A percentile compares a stretch with the other conserved stretches of the same genome.
Conservation (phyloP, 2,888 invertebrate genomes). For the Mythimna loreyi region DNA sequence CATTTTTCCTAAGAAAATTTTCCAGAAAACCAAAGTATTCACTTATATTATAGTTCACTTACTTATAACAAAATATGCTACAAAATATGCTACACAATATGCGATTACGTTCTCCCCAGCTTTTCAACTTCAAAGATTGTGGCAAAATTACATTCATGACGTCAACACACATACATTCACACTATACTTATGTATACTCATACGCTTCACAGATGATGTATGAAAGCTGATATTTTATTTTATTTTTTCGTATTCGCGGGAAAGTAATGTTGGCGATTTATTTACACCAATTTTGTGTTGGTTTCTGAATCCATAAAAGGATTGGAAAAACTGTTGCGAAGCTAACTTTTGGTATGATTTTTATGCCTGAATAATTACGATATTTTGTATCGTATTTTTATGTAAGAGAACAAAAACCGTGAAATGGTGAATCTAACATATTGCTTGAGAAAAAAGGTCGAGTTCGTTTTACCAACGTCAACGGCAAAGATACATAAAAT, state of each 20-base stretch:
- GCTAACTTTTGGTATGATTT: background rate
- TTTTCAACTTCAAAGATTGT: conserved; percentile 49
- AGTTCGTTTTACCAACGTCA: background rate
- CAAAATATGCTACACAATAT: conserved; percentile 29
- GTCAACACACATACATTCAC: conserved; percentile 22
- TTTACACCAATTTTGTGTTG: conserved; percentile 22
- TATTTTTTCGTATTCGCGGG: conserved; percentile 28
- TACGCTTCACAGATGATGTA: conserved; percentile 43
- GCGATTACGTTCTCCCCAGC: conserved; percentile 22
- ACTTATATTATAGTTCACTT: background rate
- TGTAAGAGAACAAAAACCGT: background rate
- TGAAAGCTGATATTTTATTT: conserved; percentile 54
- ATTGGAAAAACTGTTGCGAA: conserved; percentile 17
- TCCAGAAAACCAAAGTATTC: background rate
- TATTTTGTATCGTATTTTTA: background rate
- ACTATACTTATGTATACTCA: conserved; percentile 16
- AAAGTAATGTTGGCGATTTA: conserved; percentile 36
- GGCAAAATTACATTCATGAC: conserved; percentile 45
- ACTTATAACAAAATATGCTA: conserved; percentile 21
- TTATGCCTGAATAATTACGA: background rate
- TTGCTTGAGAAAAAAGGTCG: background rate
- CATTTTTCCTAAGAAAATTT: background rate
- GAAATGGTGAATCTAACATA: background rate
- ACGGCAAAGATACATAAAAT: background rate
- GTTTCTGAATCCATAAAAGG: conserved; percentile 21